Base-by-base conservation (phyloP, 53 echinoderm and acorn worm species). In the Pentamera pediparva region DNA sequence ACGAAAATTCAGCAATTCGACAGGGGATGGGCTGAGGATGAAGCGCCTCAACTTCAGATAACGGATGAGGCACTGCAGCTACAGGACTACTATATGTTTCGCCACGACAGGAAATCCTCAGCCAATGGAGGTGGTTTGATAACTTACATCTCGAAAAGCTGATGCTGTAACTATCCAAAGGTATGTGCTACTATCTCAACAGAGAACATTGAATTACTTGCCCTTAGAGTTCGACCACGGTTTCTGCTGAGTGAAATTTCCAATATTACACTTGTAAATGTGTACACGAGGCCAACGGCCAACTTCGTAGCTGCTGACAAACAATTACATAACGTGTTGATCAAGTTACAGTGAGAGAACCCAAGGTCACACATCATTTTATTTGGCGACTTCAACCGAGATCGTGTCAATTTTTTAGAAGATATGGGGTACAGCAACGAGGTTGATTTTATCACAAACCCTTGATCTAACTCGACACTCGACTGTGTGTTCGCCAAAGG, bases 61-160 rank as follows among this genome's bases (percentile, higher is more conserved):
- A 10, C 30, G 26, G 18, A 69, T 69, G 47, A 69, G 20, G 48
- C 70, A 15, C 10, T 25, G 29, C 48, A 22, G 13, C 11, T 70
- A n/a, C n/a, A 70, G 5, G 30, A 67, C 30, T 67, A 43, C 47
- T 67, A 10, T 15, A 67, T 67, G 67, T 67, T 47, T 43, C 67
- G 67, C 41, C 47, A 47, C 31, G 47, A 67, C 21, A 11, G 48
- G 4, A 11, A 67, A 4, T 67, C 45, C 27, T 24, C 43, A 9
- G 45, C 45, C 3, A 41, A 67, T 67, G 37, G 43, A 6, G 48
- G 28, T 13, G 65, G 45, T 26, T 29, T 24, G 10, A 41, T 67
- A 7, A 64, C 64, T 38, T 64, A 64, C 25, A 39, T 64, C 39
- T n/a, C 38, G 10, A 64, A 64, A 12, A 27, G 39, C 2, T 64